A percentile compares a stretch with the other conserved stretches of the same genome.
phyloP scores from a whole-genome alignment of 2,888 invertebrate genomes.

The Monopis laevigella region DNA sequence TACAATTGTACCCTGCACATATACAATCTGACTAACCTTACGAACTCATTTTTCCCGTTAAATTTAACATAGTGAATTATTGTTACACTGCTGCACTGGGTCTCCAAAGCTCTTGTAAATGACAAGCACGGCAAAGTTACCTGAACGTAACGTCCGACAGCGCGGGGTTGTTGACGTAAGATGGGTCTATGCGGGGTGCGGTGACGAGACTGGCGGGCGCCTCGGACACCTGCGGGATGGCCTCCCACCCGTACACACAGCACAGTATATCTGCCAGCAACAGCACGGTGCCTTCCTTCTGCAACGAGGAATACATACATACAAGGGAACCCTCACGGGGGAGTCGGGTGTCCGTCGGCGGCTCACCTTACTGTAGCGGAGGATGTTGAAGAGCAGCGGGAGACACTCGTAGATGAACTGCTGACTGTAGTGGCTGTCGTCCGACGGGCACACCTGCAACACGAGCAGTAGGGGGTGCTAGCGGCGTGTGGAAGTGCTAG shows the following conservation, averaged over 20 bases:
- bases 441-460: constrained; percentile 81
- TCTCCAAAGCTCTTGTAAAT: no score
- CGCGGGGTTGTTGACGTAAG: constrained; percentile 94
- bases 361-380: constrained; percentile 86
- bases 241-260: constrained; percentile 88
- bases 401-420: constrained; percentile 92
- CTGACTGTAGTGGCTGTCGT: constrained; percentile 77
- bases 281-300: constrained; percentile 90
- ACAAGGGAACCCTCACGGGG: no score
- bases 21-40: no score
- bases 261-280: constrained; percentile 89
- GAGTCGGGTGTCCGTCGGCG: no score
- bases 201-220: not conserved
- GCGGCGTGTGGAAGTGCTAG: constrained; percentile 76
- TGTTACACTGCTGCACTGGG: no score
- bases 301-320: constrained; percentile 23
- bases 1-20: no score
- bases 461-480: not conserved
- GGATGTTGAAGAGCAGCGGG: constrained; percentile 88
- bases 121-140: constrained; percentile 39
- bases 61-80: no score
- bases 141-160: constrained; percentile 90
- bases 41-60: no score
- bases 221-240: constrained; percentile 79
- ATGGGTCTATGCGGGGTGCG: constrained; percentile 83